A percentile compares a stretch with the other conserved stretches of the same genome.
Conservation (phyloP, 2,797 vertebrate genomes). For the Remorina albescens region DNA sequence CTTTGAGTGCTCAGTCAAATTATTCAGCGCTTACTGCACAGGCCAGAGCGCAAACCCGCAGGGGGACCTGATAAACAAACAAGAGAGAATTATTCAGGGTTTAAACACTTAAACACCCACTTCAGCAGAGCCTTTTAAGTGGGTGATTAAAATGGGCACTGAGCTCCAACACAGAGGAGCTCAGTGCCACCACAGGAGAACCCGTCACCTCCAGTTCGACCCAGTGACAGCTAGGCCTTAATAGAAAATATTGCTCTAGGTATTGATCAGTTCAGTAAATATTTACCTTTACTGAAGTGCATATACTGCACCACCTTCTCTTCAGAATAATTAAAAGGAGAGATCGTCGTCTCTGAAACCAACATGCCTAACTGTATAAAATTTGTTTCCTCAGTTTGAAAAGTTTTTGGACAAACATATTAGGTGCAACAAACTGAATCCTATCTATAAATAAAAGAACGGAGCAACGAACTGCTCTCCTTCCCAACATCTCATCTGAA, state of each 20-base stretch:
- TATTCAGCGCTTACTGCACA: constrained; percentile 71
- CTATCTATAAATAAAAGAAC: constrained; percentile 13
- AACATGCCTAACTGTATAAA: neutral
- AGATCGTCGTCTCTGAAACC: neutral
- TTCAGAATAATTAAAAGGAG: neutral
- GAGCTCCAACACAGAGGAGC: constrained; percentile 60
- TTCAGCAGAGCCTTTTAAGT: constrained; percentile 79
- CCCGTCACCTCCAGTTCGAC: constrained; percentile 46
- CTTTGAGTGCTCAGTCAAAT: constrained; percentile 71
- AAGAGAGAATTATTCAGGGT: constrained; percentile 79
- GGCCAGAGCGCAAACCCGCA: constrained; percentile 71
- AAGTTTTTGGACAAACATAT: constrained; percentile 1
- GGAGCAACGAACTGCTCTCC: too few relatives aligned
- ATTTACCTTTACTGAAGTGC: neutral
- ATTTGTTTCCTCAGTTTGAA: neutral
- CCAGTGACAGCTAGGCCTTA: neutral
- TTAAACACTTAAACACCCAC: constrained; percentile 83
- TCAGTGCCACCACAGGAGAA: constrained; percentile 50
- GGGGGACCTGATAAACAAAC: constrained; percentile 79
- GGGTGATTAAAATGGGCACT: constrained; percentile 77
- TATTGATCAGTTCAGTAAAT: neutral
- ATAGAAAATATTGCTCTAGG: neutral
- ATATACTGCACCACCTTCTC: neutral
- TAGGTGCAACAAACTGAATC: neutral
- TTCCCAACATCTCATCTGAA: too few relatives aligned